Evolutionary conservation across 2,113 vertebrate species (phyloP), one percentile per base, ranked within the genome.

Genomic region (Hipposideros armiger): DNA sequence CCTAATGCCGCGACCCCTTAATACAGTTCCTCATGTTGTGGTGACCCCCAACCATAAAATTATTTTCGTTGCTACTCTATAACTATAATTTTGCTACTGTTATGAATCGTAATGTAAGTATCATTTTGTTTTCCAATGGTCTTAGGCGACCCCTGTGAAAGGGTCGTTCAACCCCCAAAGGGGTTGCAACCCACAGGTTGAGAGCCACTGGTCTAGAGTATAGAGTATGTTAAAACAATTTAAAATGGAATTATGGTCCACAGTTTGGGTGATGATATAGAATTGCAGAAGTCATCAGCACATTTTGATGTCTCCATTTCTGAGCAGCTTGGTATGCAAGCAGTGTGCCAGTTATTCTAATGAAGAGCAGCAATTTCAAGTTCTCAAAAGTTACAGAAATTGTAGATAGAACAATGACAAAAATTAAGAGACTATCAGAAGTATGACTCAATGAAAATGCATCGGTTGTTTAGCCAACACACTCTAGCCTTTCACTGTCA

Each of bases 341-440:
- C 11, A 77, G 7, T 74, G 11, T 67, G 8, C 32, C 45, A 47
- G 2, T 66, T 94, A 52, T 54, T 94, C 52, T 82, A 42, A 62
- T 66, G 9, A 76, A 84, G 64, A 83, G 36, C 60, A 95, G 11
- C 7, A 73, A 54, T 95, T 96, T 90, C 54, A 81, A 42, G 54
- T 93, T 95, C 74, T 95, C 87, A 42, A 4, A 91, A 77, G 87
- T 74, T 73, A 47, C 70, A 82, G 45, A 86, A 95, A 93, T 67
- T 78, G 13, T 52, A 67, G 15, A 7, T 74, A 64, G 17, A 85
- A 82, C 81, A 50, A 83, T 22, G 20, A 78, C 28, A 69, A 70
- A 94, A 78, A 69, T 66, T 45, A 72, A 82, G 76, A 45, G 20
- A 22, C 58, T 85, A 47, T 72, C 81, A 22, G 8, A 94, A 85